These are phyloP conservation scores for Pithys albifrons DNA, from an alignment of 2,113 vertebrate genomes.

Conservation along the genomic window DNA sequence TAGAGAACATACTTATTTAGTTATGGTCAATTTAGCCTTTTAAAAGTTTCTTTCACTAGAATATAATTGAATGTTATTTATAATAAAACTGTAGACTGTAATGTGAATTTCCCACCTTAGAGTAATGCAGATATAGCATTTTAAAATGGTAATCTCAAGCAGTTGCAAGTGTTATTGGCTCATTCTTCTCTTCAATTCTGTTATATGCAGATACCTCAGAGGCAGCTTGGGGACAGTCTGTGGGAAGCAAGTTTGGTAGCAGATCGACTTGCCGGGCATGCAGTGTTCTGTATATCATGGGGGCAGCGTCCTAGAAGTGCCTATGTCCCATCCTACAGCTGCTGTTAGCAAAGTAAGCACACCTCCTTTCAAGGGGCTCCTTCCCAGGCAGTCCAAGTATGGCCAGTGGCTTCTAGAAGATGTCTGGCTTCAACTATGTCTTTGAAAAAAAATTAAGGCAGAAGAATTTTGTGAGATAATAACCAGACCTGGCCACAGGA, in stretches of 20 bases:
- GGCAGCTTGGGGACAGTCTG: not conserved
- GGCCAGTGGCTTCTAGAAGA: not conserved
- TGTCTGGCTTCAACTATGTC: rapidly evolving
- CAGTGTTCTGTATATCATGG: not conserved
- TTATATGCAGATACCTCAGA: not conserved
- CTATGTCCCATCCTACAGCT: not conserved
- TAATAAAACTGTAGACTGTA: rapidly evolving
- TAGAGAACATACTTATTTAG: not conserved
- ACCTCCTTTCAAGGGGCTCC: not conserved
- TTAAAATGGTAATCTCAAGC: not conserved
- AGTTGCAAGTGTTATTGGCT: not conserved
- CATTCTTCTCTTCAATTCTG: not conserved
- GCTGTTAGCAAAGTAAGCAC: not conserved
- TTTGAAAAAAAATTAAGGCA: not conserved
- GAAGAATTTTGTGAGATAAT: not conserved
- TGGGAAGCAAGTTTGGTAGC: not conserved
- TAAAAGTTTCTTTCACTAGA: not conserved
- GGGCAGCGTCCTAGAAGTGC: not conserved
- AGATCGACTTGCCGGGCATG: not conserved
- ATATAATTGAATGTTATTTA: not conserved
- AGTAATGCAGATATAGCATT: rapidly evolving
- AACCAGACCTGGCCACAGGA: not conserved
- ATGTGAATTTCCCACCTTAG: not conserved
- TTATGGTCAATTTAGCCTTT: not conserved
- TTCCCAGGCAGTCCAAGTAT: not conserved